A percentile compares a stretch with the other conserved stretches of the same genome.
These are phyloP conservation scores for Chaetophractus vellerosus DNA, from an alignment of 2,797 vertebrate genomes.

Conservation along the genomic window DNA sequence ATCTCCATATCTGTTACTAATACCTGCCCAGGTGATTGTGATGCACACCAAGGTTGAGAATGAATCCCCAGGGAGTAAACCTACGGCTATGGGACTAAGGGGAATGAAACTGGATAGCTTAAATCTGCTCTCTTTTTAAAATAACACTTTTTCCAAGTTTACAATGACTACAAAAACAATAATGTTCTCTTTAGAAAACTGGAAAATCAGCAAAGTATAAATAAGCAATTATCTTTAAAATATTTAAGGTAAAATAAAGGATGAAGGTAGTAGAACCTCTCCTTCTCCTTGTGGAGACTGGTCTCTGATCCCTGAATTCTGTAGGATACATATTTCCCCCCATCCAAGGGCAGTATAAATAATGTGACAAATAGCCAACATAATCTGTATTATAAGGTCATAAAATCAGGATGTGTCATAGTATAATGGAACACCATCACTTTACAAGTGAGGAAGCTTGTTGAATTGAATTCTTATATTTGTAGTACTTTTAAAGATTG, in stretches of 20 bases:
- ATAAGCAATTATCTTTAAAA: constrained; percentile 18
- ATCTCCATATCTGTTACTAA: not conserved
- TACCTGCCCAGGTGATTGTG: not conserved
- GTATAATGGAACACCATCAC: not conserved
- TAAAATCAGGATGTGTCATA: not conserved
- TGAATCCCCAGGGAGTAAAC: not conserved
- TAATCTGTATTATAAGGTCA: not conserved
- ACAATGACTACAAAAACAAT: constrained; percentile 18
- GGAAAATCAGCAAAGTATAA: constrained; percentile 44
- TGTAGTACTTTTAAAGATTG: constrained; percentile 14
- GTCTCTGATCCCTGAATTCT: not conserved
- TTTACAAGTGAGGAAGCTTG: not conserved
- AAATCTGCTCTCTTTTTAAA: not conserved
- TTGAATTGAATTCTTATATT: not conserved
- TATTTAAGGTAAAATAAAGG: not conserved
- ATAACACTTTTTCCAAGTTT: not conserved
- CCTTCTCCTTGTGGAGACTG: not conserved
- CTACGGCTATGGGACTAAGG: not conserved
- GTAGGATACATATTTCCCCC: not conserved
- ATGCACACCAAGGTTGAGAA: not conserved
- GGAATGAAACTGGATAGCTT: not conserved
- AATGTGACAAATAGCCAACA: not conserved
- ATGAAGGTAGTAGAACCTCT: not conserved
- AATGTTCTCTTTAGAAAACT: constrained; percentile 44
- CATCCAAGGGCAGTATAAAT: not conserved